Base-by-base conservation (phyloP, 2,113 vertebrate genomes). In the Dicaeum eximium region DNA sequence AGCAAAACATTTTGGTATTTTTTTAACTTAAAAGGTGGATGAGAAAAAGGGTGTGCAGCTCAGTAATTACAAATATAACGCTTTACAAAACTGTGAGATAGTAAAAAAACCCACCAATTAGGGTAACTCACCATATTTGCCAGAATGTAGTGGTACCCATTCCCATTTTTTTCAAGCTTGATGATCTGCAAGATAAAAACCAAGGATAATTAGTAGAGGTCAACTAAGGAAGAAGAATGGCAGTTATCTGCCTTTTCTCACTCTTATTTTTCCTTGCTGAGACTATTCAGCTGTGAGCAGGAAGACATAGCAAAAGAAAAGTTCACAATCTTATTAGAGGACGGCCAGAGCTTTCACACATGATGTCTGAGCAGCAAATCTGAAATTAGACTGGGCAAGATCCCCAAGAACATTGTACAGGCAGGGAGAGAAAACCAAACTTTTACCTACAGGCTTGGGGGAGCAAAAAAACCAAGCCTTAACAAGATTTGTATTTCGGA, bases 101-200 rank as follows among this genome's bases (percentile, higher is more conserved):
- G 6, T 1, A 64, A 65, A 67, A 62, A 15, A 17, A 5, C 5
- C 4, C 3, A 48, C 6, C 44, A 58, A 19, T 1, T 2, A 72
- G 37, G 31, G 37, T 3, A 93, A 92, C 99, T 99, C 98, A 99
- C 99, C 99, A 99, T 97, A 96, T 99, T 99, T 92, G 99, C 99
- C 81, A 99, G 98, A 87, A 99, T 99, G 97, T 99, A 99, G 96
- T 99, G 99, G 95, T 99, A 99, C 37, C 99, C 99, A 27, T 99
- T 99, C 74, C 99, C 98, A 18, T 99, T 99, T 97, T 99, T 99
- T 95, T 99, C 99, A 87, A 99, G 98, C 65, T 98, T 98, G 67
- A 99, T 98, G 75, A 99, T 99, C 99, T 99, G 96, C 11, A 98
- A 94, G 54, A 74, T 44, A 71, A 92, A 98, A 75, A 97, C 6